Conservation (phyloP, 2,888 invertebrate species). For the Lymantria dispar region DNA sequence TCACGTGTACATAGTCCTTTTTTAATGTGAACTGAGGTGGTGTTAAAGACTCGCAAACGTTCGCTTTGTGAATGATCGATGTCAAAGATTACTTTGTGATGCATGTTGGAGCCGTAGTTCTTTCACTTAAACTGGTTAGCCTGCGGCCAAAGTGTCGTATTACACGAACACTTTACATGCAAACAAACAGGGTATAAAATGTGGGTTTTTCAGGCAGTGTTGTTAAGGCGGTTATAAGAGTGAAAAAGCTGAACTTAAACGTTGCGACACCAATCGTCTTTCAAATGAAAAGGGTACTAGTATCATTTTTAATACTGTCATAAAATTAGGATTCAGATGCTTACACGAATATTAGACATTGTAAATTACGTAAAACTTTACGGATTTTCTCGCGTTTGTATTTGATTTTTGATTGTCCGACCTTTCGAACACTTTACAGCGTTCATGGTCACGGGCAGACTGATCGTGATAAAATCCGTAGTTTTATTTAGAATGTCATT, state of each 20-base stretch:
- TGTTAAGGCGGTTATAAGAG: background rate
- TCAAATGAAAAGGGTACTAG: too few relatives aligned
- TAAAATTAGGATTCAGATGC: too few relatives aligned
- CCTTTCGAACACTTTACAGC: too few relatives aligned
- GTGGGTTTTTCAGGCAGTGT: constrained; percentile 9
- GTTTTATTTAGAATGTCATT: too few relatives aligned
- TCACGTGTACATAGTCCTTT: constrained; percentile 17
- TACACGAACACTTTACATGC: constrained; percentile 41
- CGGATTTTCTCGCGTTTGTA: too few relatives aligned
- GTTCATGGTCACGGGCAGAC: too few relatives aligned
- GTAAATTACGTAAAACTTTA: too few relatives aligned
- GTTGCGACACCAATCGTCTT: too few relatives aligned
- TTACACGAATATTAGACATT: too few relatives aligned
- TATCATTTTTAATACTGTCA: too few relatives aligned
- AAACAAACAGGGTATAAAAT: constrained; percentile 18
- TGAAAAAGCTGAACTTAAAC: background rate
- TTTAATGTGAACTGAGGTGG: constrained; percentile 26
- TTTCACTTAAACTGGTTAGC: constrained; percentile 69
- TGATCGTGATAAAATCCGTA: too few relatives aligned
- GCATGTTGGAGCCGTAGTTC: constrained; percentile 43
- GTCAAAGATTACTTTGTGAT: constrained; percentile 68
- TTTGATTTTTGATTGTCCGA: too few relatives aligned
- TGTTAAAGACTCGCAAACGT: constrained; percentile 32
- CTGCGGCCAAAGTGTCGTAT: constrained; percentile 58
- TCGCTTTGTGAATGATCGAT: constrained; percentile 73